Percentiles rank a stretch among this genome's conserved stretches.
Evolutionary conservation across 92 coral and sea anemone species (phyloP).

Genomic region (Porites lobata): DNA sequence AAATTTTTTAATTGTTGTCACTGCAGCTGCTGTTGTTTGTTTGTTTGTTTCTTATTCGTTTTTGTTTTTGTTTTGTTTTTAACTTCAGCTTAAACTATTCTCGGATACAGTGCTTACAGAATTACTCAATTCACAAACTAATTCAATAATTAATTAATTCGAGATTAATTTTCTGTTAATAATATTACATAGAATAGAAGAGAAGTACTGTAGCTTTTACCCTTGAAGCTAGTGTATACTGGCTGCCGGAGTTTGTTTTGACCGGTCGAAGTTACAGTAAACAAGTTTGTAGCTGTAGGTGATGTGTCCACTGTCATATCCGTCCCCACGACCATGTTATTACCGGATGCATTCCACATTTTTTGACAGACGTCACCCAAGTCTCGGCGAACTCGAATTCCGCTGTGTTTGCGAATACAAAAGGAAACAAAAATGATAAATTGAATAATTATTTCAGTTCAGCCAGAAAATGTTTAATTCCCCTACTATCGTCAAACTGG

Average conservation of each 20-base stretch:
- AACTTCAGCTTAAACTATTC: background rate
- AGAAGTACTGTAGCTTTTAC: background rate
- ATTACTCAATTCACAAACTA: background rate
- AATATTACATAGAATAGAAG: background rate
- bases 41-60: no score
- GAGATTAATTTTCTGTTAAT: no score
- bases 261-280: background rate
- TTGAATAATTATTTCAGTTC: no score
- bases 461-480: no score
- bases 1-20: no score
- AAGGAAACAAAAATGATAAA: background rate
- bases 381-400: constrained; percentile 28
- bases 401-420: constrained; percentile 5
- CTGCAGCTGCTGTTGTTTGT: no score
- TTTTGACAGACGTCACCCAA: constrained; percentile 29
- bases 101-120: no score
- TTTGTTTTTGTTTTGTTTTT: no score
- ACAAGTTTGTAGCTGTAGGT: background rate
- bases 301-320: constrained; percentile 23
- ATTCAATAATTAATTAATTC: no score
- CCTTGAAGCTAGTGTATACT: constrained; percentile 19
- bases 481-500: no score
- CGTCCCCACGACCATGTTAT: constrained; percentile 30
- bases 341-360: constrained; percentile 22
- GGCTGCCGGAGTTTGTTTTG: background rate